These are phyloP conservation scores for Sardina pilchardus DNA, from an alignment of 2,113 vertebrate genomes.

Conservation along the genomic window DNA sequence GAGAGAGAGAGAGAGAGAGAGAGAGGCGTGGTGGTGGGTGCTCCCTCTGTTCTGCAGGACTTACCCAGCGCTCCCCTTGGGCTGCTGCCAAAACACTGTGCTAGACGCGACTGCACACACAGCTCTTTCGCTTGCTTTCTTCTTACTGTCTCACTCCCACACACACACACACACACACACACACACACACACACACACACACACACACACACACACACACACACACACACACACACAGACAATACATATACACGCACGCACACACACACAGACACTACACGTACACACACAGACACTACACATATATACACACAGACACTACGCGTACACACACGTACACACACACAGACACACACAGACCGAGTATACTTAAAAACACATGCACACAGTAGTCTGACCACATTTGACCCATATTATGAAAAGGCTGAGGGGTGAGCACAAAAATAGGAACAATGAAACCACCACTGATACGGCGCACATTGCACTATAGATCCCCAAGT, in stretches of 20 bases:
- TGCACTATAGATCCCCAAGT: background rate
- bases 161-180: background rate
- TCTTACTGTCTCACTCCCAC: slow-evolving; percentile 11
- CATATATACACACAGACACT: background rate
- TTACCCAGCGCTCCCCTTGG: background rate
- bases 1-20: too few species aligned
- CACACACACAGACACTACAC: background rate
- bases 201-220: background rate
- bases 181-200: background rate
- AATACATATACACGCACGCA: background rate
- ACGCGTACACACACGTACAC: background rate
- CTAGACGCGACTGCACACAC: background rate
- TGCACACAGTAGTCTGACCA: background rate
- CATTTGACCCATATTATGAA: background rate
- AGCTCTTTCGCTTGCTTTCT: background rate
- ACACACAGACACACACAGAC: background rate
- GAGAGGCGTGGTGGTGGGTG: background rate
- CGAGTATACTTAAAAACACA: background rate
- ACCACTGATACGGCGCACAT: background rate
- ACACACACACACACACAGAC: background rate
- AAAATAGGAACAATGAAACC: background rate
- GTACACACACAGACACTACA: background rate
- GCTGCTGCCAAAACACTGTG: background rate
- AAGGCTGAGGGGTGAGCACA: background rate
- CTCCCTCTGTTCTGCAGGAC: background rate